Percentiles rank a stretch among this genome's conserved stretches.
Evolutionary conservation across 2,888 invertebrate genomes (phyloP).

Genomic region (Cataglyphis altisquamis): DNA sequence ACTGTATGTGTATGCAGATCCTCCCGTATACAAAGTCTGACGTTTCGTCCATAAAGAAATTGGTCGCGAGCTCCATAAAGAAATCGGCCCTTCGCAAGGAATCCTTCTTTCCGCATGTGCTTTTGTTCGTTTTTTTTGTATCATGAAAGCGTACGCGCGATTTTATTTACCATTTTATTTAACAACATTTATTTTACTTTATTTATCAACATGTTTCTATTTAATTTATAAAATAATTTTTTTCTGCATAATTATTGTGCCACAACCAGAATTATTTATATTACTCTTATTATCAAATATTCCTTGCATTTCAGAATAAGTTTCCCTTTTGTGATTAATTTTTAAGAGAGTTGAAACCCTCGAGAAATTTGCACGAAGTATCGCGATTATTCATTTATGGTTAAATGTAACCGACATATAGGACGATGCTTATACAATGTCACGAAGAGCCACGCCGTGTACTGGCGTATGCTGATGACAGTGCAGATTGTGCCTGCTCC

Average conservation of each 20-base stretch:
- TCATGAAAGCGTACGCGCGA: neutral
- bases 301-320: neutral
- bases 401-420: conserved; percentile 49
- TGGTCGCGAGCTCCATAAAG: neutral
- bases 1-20: neutral
- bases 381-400: conserved; percentile 45
- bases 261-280: neutral
- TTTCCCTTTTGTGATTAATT: neutral
- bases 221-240: neutral
- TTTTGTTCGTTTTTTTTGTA: conserved; percentile 6
- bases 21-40: neutral
- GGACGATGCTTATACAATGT: conserved; percentile 64
- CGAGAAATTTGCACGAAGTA: conserved; percentile 29
- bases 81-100: neutral
- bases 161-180: neutral
- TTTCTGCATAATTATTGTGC: neutral
- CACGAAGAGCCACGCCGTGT: conserved; percentile 70
- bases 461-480: conserved; percentile 81
- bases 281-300: neutral
- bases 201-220: neutral
- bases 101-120: conserved; percentile 19
- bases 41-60: conserved; percentile 4
- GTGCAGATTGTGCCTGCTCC: conserved; percentile 79
- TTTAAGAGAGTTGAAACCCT: neutral
- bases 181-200: neutral